A percentile compares a stretch with the other conserved stretches of the same genome.
phyloP scores from a whole-genome alignment of 2,113 vertebrate genomes.

The Typhlomys cinereus region DNA sequence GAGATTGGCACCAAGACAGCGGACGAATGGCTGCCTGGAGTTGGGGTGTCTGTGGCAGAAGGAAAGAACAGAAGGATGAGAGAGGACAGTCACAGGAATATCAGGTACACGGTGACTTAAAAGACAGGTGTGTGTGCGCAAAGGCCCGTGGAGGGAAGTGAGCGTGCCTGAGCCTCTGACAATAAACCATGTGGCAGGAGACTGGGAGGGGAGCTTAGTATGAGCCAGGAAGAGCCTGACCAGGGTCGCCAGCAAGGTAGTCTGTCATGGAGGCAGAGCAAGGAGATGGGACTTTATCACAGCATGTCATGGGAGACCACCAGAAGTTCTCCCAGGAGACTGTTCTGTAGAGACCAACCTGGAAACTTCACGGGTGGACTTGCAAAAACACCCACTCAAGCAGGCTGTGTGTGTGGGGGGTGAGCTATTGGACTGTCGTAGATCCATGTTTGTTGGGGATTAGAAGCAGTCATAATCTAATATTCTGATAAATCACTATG shows the following conservation, averaged over 20 bases:
- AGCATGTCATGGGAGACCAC: background rate
- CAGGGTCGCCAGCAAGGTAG: background rate
- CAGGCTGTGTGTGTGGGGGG: too few species aligned
- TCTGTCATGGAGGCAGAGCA: background rate
- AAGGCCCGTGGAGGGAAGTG: background rate
- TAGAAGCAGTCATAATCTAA: background rate
- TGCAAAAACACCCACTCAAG: background rate
- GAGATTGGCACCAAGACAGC: background rate
- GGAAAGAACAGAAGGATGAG: background rate
- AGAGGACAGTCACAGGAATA: accelerated
- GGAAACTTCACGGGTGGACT: background rate
- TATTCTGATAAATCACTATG: background rate
- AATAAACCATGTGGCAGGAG: too few species aligned
- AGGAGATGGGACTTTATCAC: background rate
- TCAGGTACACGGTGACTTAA: background rate
- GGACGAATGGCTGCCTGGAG: accelerated
- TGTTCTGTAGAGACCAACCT: background rate
- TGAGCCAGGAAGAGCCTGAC: background rate
- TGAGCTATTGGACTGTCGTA: background rate
- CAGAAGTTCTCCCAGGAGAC: background rate
- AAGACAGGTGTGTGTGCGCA: background rate
- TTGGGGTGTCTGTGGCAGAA: too few species aligned
- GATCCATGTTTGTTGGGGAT: background rate
- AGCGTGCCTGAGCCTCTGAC: accelerated
- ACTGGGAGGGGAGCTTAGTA: background rate